A percentile compares a stretch with the other conserved stretches of the same genome.
Evolutionary conservation across 2,797 vertebrate species (phyloP).

Genomic region (Alcedo quadribrachys): DNA sequence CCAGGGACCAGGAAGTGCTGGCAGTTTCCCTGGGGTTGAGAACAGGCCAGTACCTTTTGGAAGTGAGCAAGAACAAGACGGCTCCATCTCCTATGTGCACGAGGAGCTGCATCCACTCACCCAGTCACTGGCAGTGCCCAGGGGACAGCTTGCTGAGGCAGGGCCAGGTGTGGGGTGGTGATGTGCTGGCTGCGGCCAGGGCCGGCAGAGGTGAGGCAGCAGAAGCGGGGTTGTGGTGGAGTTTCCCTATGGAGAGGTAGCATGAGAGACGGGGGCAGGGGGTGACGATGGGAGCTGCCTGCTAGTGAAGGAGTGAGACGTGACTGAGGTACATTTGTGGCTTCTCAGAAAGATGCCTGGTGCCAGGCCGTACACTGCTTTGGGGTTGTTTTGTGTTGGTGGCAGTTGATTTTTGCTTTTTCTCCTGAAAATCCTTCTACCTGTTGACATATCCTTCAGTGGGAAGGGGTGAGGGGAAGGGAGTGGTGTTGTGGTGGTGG

Average conservation of each 20-base stretch:
- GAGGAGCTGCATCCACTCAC: neutral
- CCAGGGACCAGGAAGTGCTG: neutral
- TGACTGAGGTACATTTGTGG: slow-evolving; percentile 74
- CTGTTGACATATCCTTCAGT: slow-evolving; percentile 83
- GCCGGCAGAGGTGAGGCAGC: fast-evolving
- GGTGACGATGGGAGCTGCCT: slow-evolving; percentile 65
- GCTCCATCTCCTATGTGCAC: neutral
- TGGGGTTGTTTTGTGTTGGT: neutral
- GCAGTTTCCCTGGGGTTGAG: fast-evolving
- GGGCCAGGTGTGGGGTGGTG: neutral
- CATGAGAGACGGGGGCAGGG: slow-evolving; percentile 55
- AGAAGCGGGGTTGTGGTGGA: neutral
- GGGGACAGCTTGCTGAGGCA: neutral
- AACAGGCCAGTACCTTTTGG: neutral
- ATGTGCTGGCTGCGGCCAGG: neutral
- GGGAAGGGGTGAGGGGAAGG: slow-evolving; percentile 26
- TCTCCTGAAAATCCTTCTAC: slow-evolving; percentile 78
- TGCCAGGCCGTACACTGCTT: slow-evolving; percentile 79
- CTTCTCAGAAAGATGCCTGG: slow-evolving; percentile 83
- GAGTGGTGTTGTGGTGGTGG: slow-evolving; percentile 38
- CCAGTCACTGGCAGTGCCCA: neutral
- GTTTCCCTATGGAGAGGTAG: slow-evolving; percentile 85
- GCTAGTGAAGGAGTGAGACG: neutral
- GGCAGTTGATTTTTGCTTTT: slow-evolving; percentile 71
- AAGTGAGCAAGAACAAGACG: neutral